phyloP scores from a whole-genome alignment of 2,888 invertebrate genomes.

The Cantharis lateralis region DNA sequence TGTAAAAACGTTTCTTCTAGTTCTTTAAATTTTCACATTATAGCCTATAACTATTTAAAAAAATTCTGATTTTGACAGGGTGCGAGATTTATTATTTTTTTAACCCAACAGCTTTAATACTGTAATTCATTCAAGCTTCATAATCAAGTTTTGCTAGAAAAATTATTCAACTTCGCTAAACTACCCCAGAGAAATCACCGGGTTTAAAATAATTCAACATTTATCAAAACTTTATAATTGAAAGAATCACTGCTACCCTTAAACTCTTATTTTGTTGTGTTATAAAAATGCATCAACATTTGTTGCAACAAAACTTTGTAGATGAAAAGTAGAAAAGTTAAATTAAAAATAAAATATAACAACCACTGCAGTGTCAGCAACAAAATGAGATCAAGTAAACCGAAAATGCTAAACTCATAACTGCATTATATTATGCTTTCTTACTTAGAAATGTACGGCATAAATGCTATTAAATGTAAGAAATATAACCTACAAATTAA shows the following conservation, averaged over 20 bases:
- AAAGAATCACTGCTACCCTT: not conserved
- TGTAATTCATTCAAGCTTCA: not conserved
- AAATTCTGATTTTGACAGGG: not conserved
- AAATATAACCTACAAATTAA: not conserved
- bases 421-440: not conserved
- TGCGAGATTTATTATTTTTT: not conserved
- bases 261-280: not conserved
- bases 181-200: not conserved
- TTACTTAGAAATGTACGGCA: not conserved
- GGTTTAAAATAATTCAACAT: not conserved
- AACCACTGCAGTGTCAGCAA: not conserved
- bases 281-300: not conserved
- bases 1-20: not conserved
- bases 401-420: not conserved
- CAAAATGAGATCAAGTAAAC: not conserved
- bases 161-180: not conserved
- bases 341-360: not conserved
- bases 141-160: not conserved
- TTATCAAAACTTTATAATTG: not conserved
- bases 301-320: not conserved
- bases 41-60: not conserved
- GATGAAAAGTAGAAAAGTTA: not conserved
- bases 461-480: not conserved
- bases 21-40: not conserved
- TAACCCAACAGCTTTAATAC: not conserved